Evolutionary conservation across 2,113 vertebrate genomes (phyloP), one percentile per base, ranked within the genome.

Genomic region (Petrocephalus zakoni): DNA sequence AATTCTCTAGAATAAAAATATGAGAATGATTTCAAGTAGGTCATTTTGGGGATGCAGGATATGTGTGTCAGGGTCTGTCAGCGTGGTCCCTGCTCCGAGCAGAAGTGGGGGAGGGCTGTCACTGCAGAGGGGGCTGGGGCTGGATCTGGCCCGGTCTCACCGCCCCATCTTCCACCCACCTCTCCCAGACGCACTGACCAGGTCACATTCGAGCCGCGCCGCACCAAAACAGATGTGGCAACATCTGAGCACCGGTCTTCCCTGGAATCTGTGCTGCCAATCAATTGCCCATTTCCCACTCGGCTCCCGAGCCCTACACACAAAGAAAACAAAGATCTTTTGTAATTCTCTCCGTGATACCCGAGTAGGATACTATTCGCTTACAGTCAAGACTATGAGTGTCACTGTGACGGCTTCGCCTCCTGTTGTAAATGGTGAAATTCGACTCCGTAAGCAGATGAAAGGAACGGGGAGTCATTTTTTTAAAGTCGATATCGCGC

Each of bases 321-420:
- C 49, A 86, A 85, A 49, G 82, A 52, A 90, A 68, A 90, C 88
- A 90, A 89, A 88, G 90, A 56, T 10, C 88, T 85, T 90, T 90
- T 90, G 88, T 90, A 47, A 52, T 51, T 51, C 89, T 78, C 78
- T 85, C 87, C 85, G 29, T 0, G 58, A 17, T 75, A 85, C 88
- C 85, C 21, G 86, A 72, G 37, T 21, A 53, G 78, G 84, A 89
- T 86, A 52, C 34, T 88, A 87, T 86, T 89, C 22, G 34, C 78
- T 88, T 90, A 75, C 86, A 81, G 88, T 9, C 11, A 4, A 81
- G 82, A 5, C 56, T 34, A 85, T 85, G 83, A 89, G 81, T 75
- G 49, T 64, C 13, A 37, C 78, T 19, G 49, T 49, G 86, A 85
- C 11, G 47, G 51, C 86, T 34, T 78, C 82, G 25, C 13, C 37